Base-by-base conservation (phyloP, 2,797 vertebrate genomes). In the Otus scops region DNA sequence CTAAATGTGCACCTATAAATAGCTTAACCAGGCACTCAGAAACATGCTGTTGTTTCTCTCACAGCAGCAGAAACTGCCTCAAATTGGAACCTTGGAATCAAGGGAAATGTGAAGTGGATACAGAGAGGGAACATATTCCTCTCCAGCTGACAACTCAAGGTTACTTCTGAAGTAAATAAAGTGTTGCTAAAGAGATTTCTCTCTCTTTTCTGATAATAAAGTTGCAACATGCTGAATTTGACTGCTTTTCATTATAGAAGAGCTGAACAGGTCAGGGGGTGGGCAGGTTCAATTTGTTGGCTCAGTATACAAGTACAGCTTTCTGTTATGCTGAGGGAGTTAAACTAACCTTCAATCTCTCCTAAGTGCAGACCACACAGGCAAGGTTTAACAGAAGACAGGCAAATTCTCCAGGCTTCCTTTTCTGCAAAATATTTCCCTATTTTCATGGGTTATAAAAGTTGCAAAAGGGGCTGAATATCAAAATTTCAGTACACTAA, bases 161-260 rank as follows among this genome's bases (percentile, higher is more conserved):
- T 97, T 95, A 88, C 69, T 93, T 88, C 91, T 78, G 92, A 94
- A 83, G 88, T 85, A 97, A 96, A 93, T 81, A 95, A 89, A 20
- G 3, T 53, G 61, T 64, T 86, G 85, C 84, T 92, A 79, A 95
- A 94, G 71, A 91, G 81, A 73, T 87, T 93, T 91, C 56, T 86
- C 74, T 93, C 86, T 90, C 79, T 93, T 90, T 89, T 50, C 83
- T 82, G 77, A 68, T 85, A 96, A 96, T 86, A 64, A 97, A 96
- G 83, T 92, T 93, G 78, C 20, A 0, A 71, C 63, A 39, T 16
- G 60, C 88, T 91, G 90, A 39, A 96, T 95, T 89, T 82, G 67
- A 89, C 86, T 91, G 92, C 21, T 94, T 93, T 83, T 92, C 93
- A 83, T 96, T 95, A 90, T 1, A 87, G 75, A 89, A 75, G 71